Evolutionary conservation across 2,888 invertebrate genomes (phyloP), one percentile per base, ranked within the genome.

Genomic region (Synergus umbraculus): DNA sequence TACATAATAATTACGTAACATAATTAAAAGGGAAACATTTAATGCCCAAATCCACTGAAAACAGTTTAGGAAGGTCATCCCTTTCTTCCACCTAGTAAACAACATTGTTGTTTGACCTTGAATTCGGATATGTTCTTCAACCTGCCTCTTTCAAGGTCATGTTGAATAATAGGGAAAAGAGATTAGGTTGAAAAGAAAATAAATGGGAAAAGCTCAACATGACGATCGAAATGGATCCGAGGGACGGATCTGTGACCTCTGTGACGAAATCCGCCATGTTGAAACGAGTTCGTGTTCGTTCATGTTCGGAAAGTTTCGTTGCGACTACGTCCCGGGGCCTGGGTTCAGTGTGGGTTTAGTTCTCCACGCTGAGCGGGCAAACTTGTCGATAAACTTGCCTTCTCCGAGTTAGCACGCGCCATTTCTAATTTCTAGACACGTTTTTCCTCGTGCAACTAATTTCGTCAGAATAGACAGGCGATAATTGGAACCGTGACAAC

Each of bases 341-440:
- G 69, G 69, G 46, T 69, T 69, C 69, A 69, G 43, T 67, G 69
- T 69, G 69, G 67, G 67, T 67, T 67, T 22, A 46, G 67, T 69
- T 49, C 69, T 49, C 29, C 49, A 49, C 49, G 46, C 46, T 69
- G 46, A 69, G 46, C 49, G 15, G 49, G 69, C 69, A 69, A 69
- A 69, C 69, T 49, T 69, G 69, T 69, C 69, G 69, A 69, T 69
- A 69, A 69, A 69, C 49, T 49, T 15, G 64, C 1, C 64, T 41
- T 41, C 29, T 69, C 46, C 49, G 69, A 29, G 69, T 69, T 69
- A 2, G 46, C 8, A 69, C 69, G 69, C 69, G 69, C 13, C 69
- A 49, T 69, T 69, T 37, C 10, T 44, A 41, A 49, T 69, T 69
- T 37, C 10, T 44, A 41, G 37, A 65, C 10, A 22, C 13, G 9